phyloP scores from a whole-genome alignment of 2,888 invertebrate genomes.

The Heliconius ismenius region DNA sequence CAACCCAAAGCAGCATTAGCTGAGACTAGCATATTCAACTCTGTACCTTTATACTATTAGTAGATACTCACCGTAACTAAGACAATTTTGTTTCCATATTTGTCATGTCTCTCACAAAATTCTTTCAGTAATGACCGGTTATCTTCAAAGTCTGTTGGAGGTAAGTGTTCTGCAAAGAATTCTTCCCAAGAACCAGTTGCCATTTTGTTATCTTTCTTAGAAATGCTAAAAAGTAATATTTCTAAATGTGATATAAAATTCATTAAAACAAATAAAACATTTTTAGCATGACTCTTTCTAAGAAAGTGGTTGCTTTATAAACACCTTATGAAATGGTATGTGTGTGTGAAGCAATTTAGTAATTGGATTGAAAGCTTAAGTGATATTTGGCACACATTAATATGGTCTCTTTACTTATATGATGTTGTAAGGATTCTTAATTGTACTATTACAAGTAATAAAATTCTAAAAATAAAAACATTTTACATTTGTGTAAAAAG shows the following conservation, averaged over 20 bases:
- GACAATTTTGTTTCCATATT: conserved; percentile 86
- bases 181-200: conserved; percentile 88
- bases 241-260: neutral
- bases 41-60: neutral
- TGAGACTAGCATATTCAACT: neutral
- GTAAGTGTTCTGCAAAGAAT: conserved; percentile 89
- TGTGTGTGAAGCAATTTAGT: conserved; percentile 28
- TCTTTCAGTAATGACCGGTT: conserved; percentile 86
- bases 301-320: neutral
- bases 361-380: conserved; percentile 38
- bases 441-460: neutral
- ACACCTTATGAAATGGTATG: conserved; percentile 4
- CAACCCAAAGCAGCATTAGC: neutral
- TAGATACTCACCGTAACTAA: conserved; percentile 87
- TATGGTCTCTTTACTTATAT: conserved; percentile 15
- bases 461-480: neutral
- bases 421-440: conserved; percentile 34
- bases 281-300: neutral
- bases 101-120: conserved; percentile 87
- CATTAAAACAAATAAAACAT: neutral
- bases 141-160: conserved; percentile 89
- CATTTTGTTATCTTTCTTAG: conserved; percentile 42
- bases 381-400: conserved; percentile 30
- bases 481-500: neutral
- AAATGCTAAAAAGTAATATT: conserved; percentile 2